Conservation (phyloP, 2,888 invertebrate species). For the Drosophila mettleri region DNA sequence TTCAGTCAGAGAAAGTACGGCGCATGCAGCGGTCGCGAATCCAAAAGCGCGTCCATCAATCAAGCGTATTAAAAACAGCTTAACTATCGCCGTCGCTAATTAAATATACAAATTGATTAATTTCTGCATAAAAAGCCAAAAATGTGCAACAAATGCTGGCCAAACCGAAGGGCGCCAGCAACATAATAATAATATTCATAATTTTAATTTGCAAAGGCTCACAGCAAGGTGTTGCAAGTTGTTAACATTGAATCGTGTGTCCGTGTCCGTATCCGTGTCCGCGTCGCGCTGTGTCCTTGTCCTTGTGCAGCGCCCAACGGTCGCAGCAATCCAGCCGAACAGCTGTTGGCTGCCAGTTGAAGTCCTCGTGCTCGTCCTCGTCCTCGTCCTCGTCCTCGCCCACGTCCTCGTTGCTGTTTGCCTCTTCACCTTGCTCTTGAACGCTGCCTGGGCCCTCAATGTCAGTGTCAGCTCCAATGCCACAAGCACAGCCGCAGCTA, state of each 20-base stretch:
- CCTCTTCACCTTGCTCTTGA: slow-evolving; percentile 70
- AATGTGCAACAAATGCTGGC: slow-evolving; percentile 48
- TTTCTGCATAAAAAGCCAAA: slow-evolving; percentile 26
- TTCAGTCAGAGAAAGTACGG: slow-evolving; percentile 85
- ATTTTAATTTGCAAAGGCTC: neutral
- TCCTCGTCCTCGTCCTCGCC: slow-evolving; percentile 23
- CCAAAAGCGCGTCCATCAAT: slow-evolving; percentile 47
- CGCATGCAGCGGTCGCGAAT: slow-evolving; percentile 82
- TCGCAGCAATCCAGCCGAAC: slow-evolving; percentile 54
- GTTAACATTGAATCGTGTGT: slow-evolving; percentile 25
- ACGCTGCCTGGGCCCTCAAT: slow-evolving; percentile 52
- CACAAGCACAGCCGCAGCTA: slow-evolving; percentile 43
- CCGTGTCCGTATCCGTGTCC: slow-evolving; percentile 27
- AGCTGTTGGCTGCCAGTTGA: slow-evolving; percentile 63
- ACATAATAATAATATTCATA: neutral
- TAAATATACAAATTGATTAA: slow-evolving; percentile 24
- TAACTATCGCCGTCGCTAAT: slow-evolving; percentile 37
- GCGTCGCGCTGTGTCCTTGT: slow-evolving; percentile 60
- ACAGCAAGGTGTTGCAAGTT: slow-evolving; percentile 15
- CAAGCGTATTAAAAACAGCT: slow-evolving; percentile 28
- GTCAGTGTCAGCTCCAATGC: slow-evolving; percentile 67
- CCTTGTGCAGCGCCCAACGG: slow-evolving; percentile 70
- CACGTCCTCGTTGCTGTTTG: slow-evolving; percentile 17
- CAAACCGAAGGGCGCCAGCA: neutral
- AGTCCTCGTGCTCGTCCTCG: slow-evolving; percentile 29